phyloP scores from a whole-genome alignment of 2,797 vertebrate genomes.

The Sparus aurata region DNA sequence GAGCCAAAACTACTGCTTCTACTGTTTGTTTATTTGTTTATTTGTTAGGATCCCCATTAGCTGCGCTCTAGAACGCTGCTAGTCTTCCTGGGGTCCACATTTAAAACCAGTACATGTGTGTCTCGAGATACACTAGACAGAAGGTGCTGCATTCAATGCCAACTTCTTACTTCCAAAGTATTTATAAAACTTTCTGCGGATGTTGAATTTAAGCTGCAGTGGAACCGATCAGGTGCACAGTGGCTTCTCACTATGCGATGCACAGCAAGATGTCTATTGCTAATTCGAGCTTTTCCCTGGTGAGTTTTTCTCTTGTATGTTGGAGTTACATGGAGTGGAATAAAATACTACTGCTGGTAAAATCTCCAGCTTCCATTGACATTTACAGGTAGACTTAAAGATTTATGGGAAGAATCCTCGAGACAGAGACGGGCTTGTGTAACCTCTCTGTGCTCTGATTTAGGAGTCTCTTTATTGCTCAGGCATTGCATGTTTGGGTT shows the following conservation, averaged over 20 bases:
- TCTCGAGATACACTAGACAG: not conserved
- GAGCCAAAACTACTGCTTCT: not conserved
- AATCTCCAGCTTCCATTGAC: slow-evolving; percentile 36
- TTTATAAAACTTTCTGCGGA: not conserved
- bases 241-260: not conserved
- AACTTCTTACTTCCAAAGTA: not conserved
- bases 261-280: not conserved
- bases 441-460: slow-evolving; percentile 4
- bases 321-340: not conserved
- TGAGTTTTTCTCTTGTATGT: not conserved
- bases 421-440: not conserved
- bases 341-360: not conserved
- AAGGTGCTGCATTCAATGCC: not conserved
- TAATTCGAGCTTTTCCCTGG: not conserved
- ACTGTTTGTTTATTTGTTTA: too few species aligned
- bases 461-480: slow-evolving; percentile 47
- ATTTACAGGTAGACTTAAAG: slow-evolving; percentile 48
- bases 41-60: too few species aligned
- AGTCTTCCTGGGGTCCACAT: too few species aligned
- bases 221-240: not conserved
- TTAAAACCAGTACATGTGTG: too few species aligned
- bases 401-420: slow-evolving; percentile 20
- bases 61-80: too few species aligned
- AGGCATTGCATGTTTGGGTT: slow-evolving; percentile 31
- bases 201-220: not conserved